These are phyloP conservation scores for Maniola jurtina DNA, from an alignment of 1,140 invertebrate species.

Conservation along the genomic window DNA sequence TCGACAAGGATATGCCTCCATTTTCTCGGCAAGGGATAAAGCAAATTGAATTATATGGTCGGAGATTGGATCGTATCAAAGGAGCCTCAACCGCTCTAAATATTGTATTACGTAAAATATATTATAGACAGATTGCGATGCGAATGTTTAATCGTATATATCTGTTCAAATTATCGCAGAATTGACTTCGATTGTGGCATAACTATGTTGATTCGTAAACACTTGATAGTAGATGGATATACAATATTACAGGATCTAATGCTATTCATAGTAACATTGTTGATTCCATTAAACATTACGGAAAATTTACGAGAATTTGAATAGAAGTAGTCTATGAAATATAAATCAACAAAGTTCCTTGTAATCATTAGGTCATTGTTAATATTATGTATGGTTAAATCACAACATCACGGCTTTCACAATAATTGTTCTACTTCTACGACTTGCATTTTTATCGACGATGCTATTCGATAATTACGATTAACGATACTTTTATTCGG, in stretches of 20 bases:
- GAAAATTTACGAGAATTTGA: too few relatives aligned
- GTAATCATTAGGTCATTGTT: too few relatives aligned
- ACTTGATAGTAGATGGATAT: not conserved
- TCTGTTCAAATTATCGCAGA: not conserved
- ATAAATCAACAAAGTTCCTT: too few relatives aligned
- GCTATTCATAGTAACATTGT: too few relatives aligned
- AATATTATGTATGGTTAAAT: too few relatives aligned
- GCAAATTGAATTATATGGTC: constrained; percentile 66
- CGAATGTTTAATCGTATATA: constrained; percentile 6
- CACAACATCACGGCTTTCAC: too few relatives aligned
- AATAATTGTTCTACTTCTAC: too few relatives aligned
- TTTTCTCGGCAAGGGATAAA: constrained; percentile 63
- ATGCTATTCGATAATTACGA: too few relatives aligned
- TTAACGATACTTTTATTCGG: too few relatives aligned
- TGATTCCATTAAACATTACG: too few relatives aligned
- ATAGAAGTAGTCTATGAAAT: too few relatives aligned
- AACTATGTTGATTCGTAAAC: not conserved
- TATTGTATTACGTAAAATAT: constrained; percentile 24
- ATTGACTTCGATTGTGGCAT: not conserved
- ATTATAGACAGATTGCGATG: constrained; percentile 6
- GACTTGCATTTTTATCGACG: too few relatives aligned
- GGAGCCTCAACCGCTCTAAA: constrained; percentile 30
- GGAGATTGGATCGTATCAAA: constrained; percentile 55
- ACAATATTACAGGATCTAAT: not conserved
- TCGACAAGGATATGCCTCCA: constrained; percentile 54